Evolutionary conservation across 2,113 vertebrate species (phyloP).

Genomic region (Nestor notabilis): DNA sequence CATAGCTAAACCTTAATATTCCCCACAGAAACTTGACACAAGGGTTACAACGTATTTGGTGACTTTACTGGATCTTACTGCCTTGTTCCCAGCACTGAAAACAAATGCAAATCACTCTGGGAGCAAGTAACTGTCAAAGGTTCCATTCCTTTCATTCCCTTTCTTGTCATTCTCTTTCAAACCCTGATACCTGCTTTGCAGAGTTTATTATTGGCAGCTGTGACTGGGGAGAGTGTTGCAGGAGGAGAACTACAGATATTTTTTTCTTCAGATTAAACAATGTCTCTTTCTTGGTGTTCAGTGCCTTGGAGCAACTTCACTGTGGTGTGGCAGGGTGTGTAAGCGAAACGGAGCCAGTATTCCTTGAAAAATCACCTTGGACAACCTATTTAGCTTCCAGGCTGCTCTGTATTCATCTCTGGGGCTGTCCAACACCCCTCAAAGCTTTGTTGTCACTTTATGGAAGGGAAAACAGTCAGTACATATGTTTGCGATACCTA

Average conservation of each 20-base stretch:
- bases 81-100: background rate
- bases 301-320: background rate
- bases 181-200: background rate
- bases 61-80: constrained; percentile 9
- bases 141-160: constrained; percentile 1
- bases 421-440: background rate
- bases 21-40: background rate
- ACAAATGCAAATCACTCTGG: constrained; percentile 11
- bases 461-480: background rate
- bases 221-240: background rate
- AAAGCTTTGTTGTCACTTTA: background rate
- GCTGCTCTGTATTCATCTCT: background rate
- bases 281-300: background rate
- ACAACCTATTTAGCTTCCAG: background rate
- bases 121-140: background rate
- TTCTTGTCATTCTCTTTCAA: constrained; percentile 31
- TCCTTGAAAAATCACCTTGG: background rate
- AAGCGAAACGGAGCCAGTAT: background rate
- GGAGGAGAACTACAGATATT: background rate
- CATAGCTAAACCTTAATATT: background rate
- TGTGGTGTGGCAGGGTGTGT: background rate
- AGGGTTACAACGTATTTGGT: background rate
- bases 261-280: background rate
- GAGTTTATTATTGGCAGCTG: background rate
- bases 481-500: background rate